These are phyloP conservation scores for Monoplex corrugatus DNA, from an alignment of 2,888 invertebrate species.

Conservation along the genomic window DNA sequence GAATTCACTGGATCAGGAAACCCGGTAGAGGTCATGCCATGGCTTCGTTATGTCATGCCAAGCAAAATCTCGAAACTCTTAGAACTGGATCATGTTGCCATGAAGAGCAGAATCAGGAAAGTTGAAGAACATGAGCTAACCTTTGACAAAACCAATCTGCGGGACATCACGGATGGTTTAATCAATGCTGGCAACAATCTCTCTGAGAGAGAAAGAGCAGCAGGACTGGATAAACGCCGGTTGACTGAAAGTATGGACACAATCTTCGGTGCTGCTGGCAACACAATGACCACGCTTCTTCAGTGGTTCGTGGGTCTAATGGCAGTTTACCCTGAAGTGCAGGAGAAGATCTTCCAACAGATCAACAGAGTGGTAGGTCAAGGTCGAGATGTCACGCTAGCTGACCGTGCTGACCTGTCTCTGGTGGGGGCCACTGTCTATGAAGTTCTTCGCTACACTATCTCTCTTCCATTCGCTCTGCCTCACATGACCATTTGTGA, in stretches of 20 bases:
- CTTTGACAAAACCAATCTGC: constrained; percentile 54
- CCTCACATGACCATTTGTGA: constrained; percentile 42
- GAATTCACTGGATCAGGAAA: constrained; percentile 59
- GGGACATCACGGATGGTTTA: constrained; percentile 66
- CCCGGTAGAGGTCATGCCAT: constrained; percentile 63
- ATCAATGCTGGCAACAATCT: constrained; percentile 53
- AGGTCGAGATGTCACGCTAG: constrained; percentile 61
- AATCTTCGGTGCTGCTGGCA: constrained; percentile 74
- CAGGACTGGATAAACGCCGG: constrained; percentile 68
- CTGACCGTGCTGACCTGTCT: constrained; percentile 55
- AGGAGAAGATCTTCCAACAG: constrained; percentile 71
- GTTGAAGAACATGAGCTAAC: constrained; percentile 57
- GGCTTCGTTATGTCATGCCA: constrained; percentile 59
- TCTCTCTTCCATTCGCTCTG: constrained; percentile 9
- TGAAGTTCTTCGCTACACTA: constrained; percentile 20
- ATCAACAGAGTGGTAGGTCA: constrained; percentile 65
- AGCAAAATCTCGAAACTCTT: constrained; percentile 40
- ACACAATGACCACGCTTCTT: constrained; percentile 71
- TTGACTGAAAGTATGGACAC: constrained; percentile 72
- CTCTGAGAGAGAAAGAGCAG: constrained; percentile 61
- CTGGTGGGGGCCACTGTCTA: constrained; percentile 7
- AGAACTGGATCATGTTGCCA: no score
- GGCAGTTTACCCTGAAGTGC: constrained; percentile 69
- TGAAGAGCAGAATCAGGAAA: background rate
- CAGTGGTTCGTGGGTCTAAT: constrained; percentile 73